A percentile compares a stretch with the other conserved stretches of the same genome.
phyloP scores from a whole-genome alignment of 2,888 invertebrate species.

The Archaeoteleia sp. region DNA sequence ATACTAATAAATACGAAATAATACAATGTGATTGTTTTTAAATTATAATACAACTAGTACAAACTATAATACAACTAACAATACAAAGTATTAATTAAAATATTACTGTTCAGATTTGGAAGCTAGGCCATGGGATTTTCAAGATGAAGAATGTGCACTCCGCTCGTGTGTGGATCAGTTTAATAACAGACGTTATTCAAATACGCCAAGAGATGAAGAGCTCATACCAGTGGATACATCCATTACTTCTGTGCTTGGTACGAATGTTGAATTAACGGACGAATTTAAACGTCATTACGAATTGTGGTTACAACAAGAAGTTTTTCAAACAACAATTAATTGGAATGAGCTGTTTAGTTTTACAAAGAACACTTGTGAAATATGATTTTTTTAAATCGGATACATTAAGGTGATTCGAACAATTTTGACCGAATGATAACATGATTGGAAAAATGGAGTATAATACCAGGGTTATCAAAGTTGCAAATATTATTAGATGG shows the following conservation, averaged over 20 bases:
- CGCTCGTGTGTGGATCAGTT: slow-evolving; percentile 96
- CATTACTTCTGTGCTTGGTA: slow-evolving; percentile 87
- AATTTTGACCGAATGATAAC: too few relatives aligned
- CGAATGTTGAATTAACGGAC: slow-evolving; percentile 88
- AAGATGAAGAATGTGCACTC: slow-evolving; percentile 97
- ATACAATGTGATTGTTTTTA: neutral
- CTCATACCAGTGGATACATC: slow-evolving; percentile 85
- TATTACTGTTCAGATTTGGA: slow-evolving; percentile 83
- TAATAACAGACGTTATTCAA: slow-evolving; percentile 90
- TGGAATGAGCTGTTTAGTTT: slow-evolving; percentile 80
- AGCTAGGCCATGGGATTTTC: slow-evolving; percentile 98
- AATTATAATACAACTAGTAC: too few relatives aligned
- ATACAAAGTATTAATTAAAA: neutral
- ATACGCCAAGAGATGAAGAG: slow-evolving; percentile 77
- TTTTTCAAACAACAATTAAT: slow-evolving; percentile 89
- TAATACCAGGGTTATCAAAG: too few relatives aligned
- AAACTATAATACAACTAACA: neutral
- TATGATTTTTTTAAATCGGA: too few relatives aligned
- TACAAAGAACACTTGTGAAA: slow-evolving; percentile 63
- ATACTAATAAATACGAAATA: too few relatives aligned
- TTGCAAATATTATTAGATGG: too few relatives aligned
- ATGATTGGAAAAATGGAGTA: too few relatives aligned
- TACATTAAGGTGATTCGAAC: too few relatives aligned
- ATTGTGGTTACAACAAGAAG: slow-evolving; percentile 97
- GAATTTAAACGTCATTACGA: slow-evolving; percentile 96